These are phyloP conservation scores for Thyatira batis DNA, from an alignment of 2,888 invertebrate genomes.

Conservation along the genomic window DNA sequence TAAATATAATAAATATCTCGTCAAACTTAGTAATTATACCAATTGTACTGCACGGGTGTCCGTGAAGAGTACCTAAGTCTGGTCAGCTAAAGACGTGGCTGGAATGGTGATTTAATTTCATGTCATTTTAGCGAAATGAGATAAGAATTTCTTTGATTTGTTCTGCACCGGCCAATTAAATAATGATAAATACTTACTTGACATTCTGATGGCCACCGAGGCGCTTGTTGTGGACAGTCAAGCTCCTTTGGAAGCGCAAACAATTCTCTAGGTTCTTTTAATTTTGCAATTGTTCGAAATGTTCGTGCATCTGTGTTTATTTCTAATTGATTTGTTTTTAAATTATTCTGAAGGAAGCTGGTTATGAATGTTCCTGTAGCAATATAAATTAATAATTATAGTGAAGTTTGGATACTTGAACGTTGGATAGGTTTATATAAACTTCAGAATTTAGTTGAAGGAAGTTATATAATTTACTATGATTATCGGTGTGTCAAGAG, in stretches of 20 bases:
- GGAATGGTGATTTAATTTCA: no score
- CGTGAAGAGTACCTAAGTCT: no score
- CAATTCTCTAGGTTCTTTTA: constrained; percentile 87
- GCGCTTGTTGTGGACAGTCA: constrained; percentile 89
- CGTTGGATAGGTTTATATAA: not conserved
- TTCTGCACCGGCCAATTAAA: no score
- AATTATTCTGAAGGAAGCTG: constrained; percentile 83
- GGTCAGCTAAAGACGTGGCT: no score
- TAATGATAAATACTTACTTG: constrained; percentile 82
- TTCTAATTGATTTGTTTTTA: constrained; percentile 87
- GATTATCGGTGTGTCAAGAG: constrained; percentile 9
- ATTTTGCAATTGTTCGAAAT: constrained; percentile 84
- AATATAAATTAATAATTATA: constrained; percentile 17
- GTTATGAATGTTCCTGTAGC: constrained; percentile 83
- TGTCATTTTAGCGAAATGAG: no score
- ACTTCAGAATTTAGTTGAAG: not conserved
- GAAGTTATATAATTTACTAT: not conserved
- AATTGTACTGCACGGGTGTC: no score
- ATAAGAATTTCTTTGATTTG: no score
- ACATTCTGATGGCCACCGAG: constrained; percentile 94
- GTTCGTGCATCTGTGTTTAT: constrained; percentile 86
- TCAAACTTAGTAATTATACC: not conserved
- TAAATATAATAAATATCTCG: constrained; percentile 1
- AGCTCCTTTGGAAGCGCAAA: constrained; percentile 87
- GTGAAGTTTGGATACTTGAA: no score